These are phyloP conservation scores for Dendropsophus ebraccatus DNA, from an alignment of 2,113 vertebrate genomes.

Conservation along the genomic window DNA sequence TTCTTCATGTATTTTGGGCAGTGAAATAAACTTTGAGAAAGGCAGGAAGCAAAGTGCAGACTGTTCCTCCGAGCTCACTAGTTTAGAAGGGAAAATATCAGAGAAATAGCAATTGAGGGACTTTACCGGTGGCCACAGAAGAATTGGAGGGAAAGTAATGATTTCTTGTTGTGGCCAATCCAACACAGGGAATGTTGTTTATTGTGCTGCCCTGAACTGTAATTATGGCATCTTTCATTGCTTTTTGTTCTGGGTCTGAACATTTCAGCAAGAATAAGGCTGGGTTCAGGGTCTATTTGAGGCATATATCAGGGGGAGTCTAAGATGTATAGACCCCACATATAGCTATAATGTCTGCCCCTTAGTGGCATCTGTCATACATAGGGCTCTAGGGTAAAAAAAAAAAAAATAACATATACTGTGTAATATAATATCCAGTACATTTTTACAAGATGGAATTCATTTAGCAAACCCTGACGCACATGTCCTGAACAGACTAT, in stretches of 20 bases:
- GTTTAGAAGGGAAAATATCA: slow-evolving; percentile 25
- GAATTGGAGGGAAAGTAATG: slow-evolving; percentile 35
- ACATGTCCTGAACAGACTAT: too few relatives aligned
- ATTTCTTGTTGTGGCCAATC: neutral
- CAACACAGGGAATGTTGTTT: neutral
- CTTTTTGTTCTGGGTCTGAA: neutral
- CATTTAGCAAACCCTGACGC: too few relatives aligned
- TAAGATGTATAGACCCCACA: too few relatives aligned
- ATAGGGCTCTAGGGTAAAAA: too few relatives aligned
- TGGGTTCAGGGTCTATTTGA: too few relatives aligned
- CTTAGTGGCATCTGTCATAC: too few relatives aligned
- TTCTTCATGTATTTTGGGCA: slow-evolving; percentile 72
- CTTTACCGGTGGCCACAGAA: neutral
- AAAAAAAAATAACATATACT: too few relatives aligned
- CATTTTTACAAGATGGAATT: too few relatives aligned
- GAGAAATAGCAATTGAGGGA: slow-evolving; percentile 26
- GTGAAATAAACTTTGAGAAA: slow-evolving; percentile 70
- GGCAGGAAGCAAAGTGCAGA: slow-evolving; percentile 72
- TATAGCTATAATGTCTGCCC: too few relatives aligned
- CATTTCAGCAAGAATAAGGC: too few relatives aligned
- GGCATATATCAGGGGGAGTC: too few relatives aligned
- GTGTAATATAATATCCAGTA: too few relatives aligned
- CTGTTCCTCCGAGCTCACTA: slow-evolving; percentile 45
- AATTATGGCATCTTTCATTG: neutral
- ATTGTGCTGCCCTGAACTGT: neutral